Percentiles rank a stretch among this genome's conserved stretches.
phyloP scores from a whole-genome alignment of 2,888 invertebrate species.

The Fragum whitleyi region DNA sequence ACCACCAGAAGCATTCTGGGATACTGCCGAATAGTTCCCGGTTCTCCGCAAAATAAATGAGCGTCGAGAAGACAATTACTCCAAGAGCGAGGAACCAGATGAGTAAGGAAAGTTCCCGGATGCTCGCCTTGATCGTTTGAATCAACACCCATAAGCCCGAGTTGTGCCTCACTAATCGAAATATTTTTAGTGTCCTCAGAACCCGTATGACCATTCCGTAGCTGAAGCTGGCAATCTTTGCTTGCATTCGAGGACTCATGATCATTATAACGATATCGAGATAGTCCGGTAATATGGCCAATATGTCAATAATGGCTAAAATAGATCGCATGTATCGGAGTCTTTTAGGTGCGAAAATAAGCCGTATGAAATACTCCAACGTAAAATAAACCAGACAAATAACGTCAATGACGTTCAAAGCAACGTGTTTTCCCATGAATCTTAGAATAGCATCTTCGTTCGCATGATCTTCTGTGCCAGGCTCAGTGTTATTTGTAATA shows the following conservation, averaged over 20 bases:
- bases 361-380: conserved; percentile 55
- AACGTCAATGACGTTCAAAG: conserved; percentile 58
- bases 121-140: conserved; percentile 80
- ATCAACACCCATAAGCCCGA: conserved; percentile 81
- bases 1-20: conserved; percentile 82
- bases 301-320: conserved; percentile 65
- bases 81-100: conserved; percentile 78
- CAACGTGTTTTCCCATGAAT: conserved; percentile 49
- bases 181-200: conserved; percentile 76
- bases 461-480: neutral
- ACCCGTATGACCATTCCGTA: conserved; percentile 76
- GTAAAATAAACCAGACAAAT: conserved; percentile 64
- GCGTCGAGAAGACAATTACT: conserved; percentile 80
- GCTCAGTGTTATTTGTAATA: neutral
- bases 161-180: conserved; percentile 78
- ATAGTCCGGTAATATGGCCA: conserved; percentile 76
- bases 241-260: conserved; percentile 48
- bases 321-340: conserved; percentile 53
- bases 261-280: conserved; percentile 71
- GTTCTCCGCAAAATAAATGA: conserved; percentile 81
- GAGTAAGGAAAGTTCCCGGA: conserved; percentile 79
- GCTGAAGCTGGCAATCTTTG: conserved; percentile 53
- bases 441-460: neutral
- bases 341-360: conserved; percentile 57
- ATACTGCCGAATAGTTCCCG: conserved; percentile 73